Base-by-base conservation (phyloP, 2,113 vertebrate species). In the Nicator chloris region DNA sequence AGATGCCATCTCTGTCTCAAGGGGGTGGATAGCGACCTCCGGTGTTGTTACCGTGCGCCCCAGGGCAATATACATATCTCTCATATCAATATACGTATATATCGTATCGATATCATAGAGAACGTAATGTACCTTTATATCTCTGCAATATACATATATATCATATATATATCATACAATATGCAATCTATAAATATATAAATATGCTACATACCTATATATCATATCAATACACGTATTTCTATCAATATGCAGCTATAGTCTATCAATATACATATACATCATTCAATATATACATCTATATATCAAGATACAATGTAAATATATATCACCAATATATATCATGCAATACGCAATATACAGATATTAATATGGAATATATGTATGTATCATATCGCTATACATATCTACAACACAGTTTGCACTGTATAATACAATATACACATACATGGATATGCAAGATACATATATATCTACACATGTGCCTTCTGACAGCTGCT, bases 401-500 rank as follows among this genome's bases (percentile, higher is more conserved):
- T 35, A 28, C 3, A 19, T 47, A 39, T 18, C 14, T 33, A 18
- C 10, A 37, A 45, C 24, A 60, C 42, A 30, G 10, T 23, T n/a
- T 57, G 30, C 71, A 37, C 33, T 51, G 15, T 16, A 37, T 22
- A 27, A 39, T 31, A 33, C 7, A 23, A 33, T 33, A 39, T 18
- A 33, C 11, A 54, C 9, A 50, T 21, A 31, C 21, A 35, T 18
- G 1, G 2, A 30, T 49, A 49, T 39, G 27, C 33, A 45, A 11
- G 11, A 54, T 45, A 54, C 9, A 18, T 40, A 27, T 18, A 9
- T 8, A 59, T 22, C 7, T 31, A 54, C 10, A 11, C 4, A 1
- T 2, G 1, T 7, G 13, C 6, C 15, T 45, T n/a, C 3, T 3
- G 15, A 5, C 2, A 17, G 8, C 44, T n/a, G 16, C 7, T 6